These are phyloP conservation scores for Girardia tigrina DNA, from an alignment of 2,888 invertebrate genomes.

Conservation along the genomic window DNA sequence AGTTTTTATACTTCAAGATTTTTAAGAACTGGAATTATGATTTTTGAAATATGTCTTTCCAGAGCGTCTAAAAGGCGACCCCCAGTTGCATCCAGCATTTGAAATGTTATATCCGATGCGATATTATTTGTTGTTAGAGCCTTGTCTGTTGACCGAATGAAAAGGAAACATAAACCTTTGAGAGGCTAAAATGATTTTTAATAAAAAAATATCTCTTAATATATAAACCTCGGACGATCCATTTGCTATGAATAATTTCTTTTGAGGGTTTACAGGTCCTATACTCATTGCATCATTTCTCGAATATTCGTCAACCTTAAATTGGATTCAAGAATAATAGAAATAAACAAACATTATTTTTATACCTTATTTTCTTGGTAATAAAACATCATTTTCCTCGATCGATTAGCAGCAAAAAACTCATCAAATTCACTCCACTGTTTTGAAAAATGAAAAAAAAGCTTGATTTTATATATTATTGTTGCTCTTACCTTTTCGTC, in stretches of 20 bases:
- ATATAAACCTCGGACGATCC: conserved; percentile 45
- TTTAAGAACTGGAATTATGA: conserved; percentile 68
- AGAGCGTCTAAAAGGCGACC: conserved; percentile 64
- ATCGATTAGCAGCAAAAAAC: conserved; percentile 46
- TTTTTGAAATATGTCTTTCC: conserved; percentile 70
- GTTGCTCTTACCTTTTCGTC: conserved; percentile 31
- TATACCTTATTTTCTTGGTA: conserved; percentile 42
- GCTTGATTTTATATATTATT: no score
- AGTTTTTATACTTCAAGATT: conserved; percentile 50
- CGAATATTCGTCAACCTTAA: background rate
- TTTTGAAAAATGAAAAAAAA: no score
- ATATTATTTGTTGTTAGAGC: conserved; percentile 45
- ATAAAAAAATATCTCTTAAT: background rate
- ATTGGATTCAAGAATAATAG: background rate
- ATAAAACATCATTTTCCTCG: conserved; percentile 49
- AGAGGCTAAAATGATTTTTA: conserved; percentile 40
- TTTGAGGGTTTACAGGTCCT: conserved; percentile 39
- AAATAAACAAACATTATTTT: background rate
- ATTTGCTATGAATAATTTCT: conserved; percentile 46
- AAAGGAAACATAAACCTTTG: conserved; percentile 46
- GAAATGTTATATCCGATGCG: conserved; percentile 48
- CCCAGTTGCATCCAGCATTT: conserved; percentile 57
- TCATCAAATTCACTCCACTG: conserved; percentile 48
- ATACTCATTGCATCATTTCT: conserved; percentile 34
- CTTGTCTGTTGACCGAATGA: conserved; percentile 44